Percentiles rank a stretch among this genome's conserved stretches.
phyloP scores from a whole-genome alignment of 2,113 vertebrate species.

The Pampusana beccarii region DNA sequence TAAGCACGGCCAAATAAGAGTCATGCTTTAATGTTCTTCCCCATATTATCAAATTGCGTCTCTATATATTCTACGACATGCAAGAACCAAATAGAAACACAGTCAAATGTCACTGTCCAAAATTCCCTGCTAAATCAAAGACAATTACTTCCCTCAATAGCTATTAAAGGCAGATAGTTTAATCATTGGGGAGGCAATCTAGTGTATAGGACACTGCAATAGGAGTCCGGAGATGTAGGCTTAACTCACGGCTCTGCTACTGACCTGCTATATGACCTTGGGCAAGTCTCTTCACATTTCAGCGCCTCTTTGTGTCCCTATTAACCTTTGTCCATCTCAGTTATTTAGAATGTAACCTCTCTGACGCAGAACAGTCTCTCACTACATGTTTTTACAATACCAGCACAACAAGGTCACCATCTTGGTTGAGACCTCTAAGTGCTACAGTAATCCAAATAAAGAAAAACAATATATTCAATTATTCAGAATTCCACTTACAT shows the following conservation, averaged over 20 bases:
- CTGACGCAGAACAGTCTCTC: constrained; percentile 61
- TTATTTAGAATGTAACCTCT: constrained; percentile 69
- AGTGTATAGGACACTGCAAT: constrained; percentile 16
- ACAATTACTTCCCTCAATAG: constrained; percentile 52
- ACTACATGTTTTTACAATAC: constrained; percentile 70
- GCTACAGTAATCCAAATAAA: constrained; percentile 68
- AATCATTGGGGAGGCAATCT: constrained; percentile 58
- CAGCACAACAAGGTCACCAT: constrained; percentile 68
- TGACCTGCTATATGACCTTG: constrained; percentile 69
- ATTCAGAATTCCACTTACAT: constrained; percentile 61
- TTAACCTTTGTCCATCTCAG: constrained; percentile 65
- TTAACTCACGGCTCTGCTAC: constrained; percentile 51
- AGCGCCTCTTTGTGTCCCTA: constrained; percentile 69
- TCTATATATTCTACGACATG: not conserved
- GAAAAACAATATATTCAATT: constrained; percentile 69
- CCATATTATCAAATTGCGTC: not conserved
- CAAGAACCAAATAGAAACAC: not conserved
- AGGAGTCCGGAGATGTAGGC: constrained; percentile 31
- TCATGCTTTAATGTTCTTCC: not conserved
- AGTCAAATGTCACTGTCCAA: constrained; percentile 39
- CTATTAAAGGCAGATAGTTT: constrained; percentile 65
- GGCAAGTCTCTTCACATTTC: constrained; percentile 71
- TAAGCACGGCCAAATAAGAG: not conserved
- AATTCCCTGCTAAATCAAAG: constrained; percentile 48
- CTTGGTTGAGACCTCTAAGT: constrained; percentile 62